phyloP scores from a whole-genome alignment of 2,888 invertebrate species.

The Morinoia aosen region DNA sequence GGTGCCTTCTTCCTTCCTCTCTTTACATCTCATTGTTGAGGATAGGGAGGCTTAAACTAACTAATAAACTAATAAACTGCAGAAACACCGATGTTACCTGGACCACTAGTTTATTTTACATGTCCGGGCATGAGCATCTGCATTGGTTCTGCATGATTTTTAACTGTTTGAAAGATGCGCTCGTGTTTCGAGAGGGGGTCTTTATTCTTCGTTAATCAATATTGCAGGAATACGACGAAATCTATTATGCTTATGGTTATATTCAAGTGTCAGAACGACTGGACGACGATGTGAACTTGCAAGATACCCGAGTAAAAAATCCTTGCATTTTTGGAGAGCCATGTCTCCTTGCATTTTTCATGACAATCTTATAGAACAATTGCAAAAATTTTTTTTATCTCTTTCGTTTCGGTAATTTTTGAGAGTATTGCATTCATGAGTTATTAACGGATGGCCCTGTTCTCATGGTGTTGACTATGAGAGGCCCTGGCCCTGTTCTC shows the following conservation, averaged over 20 bases:
- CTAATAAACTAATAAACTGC: too few species aligned
- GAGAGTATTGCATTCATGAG: neutral
- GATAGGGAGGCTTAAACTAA: too few species aligned
- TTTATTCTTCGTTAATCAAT: neutral
- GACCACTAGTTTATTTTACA: too few species aligned
- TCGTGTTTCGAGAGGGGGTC: neutral
- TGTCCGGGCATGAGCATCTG: too few species aligned
- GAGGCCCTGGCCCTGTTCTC: too few species aligned
- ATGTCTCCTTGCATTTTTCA: neutral
- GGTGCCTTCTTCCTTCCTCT: too few species aligned
- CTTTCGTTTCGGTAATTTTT: neutral
- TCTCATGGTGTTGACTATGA: neutral
- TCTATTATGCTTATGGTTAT: neutral
- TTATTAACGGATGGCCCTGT: neutral
- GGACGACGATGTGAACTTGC: neutral
- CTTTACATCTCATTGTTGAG: too few species aligned
- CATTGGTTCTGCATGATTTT: too few species aligned
- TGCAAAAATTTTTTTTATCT: neutral
- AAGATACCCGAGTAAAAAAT: neutral
- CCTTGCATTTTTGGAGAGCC: neutral
- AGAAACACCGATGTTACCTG: too few species aligned
- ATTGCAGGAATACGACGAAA: neutral
- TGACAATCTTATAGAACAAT: neutral
- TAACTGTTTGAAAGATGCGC: neutral
- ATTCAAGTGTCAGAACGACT: neutral